These are phyloP conservation scores for Galeopsomyia nigrocyanea DNA, from an alignment of 2,888 invertebrate genomes.

Conservation along the genomic window DNA sequence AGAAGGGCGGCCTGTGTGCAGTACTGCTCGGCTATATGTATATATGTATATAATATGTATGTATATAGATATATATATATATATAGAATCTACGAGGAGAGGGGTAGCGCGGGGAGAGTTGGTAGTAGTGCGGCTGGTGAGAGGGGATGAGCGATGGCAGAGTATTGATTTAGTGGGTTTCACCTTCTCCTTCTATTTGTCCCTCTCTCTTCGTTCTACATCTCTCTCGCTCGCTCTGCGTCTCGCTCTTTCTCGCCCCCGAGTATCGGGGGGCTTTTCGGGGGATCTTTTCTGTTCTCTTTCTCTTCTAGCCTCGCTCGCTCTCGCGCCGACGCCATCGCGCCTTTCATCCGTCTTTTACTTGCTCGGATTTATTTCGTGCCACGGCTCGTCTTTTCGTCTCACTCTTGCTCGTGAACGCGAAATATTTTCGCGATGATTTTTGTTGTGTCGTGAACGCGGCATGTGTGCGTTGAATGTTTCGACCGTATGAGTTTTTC, in stretches of 20 bases:
- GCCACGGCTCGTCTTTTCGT: not conserved
- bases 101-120: constrained; percentile 48
- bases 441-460: no score
- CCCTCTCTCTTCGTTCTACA: constrained; percentile 62
- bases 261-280: not conserved
- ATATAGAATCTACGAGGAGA: constrained; percentile 32
- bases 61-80: constrained; percentile 8
- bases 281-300: no score
- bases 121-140: constrained; percentile 49
- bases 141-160: constrained; percentile 66
- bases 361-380: constrained; percentile 39
- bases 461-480: no score
- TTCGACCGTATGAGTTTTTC: no score
- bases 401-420: not conserved
- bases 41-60: no score
- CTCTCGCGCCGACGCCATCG: constrained; percentile 47
- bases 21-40: no score
- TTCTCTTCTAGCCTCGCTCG: not conserved
- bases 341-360: constrained; percentile 46
- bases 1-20: constrained; percentile 18
- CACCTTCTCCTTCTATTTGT: constrained; percentile 68
- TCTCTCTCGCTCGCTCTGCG: constrained; percentile 55
- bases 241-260: constrained; percentile 28
- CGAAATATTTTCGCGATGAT: constrained; percentile 24
- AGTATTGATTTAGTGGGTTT: constrained; percentile 69